Percentiles rank a stretch among this genome's conserved stretches.
phyloP scores from a whole-genome alignment of 2,888 invertebrate species.

The Aporophyla lueneburgensis region DNA sequence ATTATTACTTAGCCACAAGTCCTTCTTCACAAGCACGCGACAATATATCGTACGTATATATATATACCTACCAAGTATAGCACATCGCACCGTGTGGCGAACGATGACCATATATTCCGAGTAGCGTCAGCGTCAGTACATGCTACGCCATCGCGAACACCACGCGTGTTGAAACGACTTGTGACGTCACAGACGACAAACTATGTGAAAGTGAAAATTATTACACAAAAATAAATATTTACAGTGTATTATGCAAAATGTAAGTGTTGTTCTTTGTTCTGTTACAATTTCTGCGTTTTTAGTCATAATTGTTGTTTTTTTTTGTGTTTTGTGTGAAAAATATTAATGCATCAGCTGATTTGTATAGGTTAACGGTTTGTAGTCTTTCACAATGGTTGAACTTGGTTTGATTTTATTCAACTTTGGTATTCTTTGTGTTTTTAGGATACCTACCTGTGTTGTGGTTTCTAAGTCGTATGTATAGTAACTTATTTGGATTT shows the following conservation, averaged over 20 bases:
- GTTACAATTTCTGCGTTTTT: not conserved
- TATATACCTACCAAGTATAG: constrained; percentile 6
- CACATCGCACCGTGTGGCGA: not conserved
- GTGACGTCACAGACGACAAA: constrained; percentile 14
- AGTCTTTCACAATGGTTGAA: not conserved
- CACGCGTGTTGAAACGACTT: not conserved
- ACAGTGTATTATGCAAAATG: constrained; percentile 11
- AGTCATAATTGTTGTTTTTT: not conserved
- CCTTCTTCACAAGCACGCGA: no score
- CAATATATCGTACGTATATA: not conserved
- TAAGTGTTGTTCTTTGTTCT: constrained; percentile 25
- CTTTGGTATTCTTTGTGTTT: not conserved
- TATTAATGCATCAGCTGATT: constrained; percentile 38
- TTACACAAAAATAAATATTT: not conserved
- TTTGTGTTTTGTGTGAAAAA: constrained; percentile 10
- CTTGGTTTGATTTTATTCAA: not conserved
- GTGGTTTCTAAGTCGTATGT: not conserved
- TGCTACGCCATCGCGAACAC: constrained; percentile 15
- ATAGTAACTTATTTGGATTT: not conserved
- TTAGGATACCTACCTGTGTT: not conserved
- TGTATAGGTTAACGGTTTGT: not conserved
- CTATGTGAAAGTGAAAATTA: constrained; percentile 18
- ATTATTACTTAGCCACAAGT: no score
- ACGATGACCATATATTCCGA: not conserved
- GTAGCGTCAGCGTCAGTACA: constrained; percentile 17